Evolutionary conservation across 1,140 invertebrate species (phyloP).

Genomic region (Drosophila setifemur): DNA sequence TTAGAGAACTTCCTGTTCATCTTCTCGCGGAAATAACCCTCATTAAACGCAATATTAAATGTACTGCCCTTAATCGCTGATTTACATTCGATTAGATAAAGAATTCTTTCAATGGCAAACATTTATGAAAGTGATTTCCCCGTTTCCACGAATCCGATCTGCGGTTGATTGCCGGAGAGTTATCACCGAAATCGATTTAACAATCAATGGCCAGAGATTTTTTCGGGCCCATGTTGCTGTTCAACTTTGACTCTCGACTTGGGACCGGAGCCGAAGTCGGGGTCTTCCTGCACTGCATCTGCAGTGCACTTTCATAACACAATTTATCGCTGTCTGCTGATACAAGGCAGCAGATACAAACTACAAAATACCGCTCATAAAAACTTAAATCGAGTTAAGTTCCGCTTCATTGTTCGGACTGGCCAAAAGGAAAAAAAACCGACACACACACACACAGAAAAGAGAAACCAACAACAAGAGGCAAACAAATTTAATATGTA

Average conservation of each 20-base stretch:
- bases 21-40: neutral
- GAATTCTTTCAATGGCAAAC: constrained; percentile 2
- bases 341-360: constrained; percentile 54
- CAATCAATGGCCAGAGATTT: constrained; percentile 24
- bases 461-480: constrained; percentile 40
- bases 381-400: constrained; percentile 68
- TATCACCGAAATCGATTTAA: constrained; percentile 39
- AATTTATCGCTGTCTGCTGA: constrained; percentile 62
- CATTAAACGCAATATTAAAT: neutral
- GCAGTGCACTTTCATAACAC: constrained; percentile 63
- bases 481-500: constrained; percentile 69
- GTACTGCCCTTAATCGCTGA: neutral
- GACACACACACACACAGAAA: neutral
- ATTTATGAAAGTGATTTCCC: constrained; percentile 34
- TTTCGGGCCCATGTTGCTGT: constrained; percentile 31
- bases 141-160: constrained; percentile 10
- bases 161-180: constrained; percentile 22
- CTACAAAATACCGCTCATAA: constrained; percentile 63
- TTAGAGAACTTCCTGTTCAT: neutral
- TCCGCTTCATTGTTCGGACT: constrained; percentile 65
- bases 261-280: neutral
- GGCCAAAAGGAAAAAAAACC: constrained; percentile 25
- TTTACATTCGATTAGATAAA: constrained; percentile 20
- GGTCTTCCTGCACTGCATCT: constrained; percentile 38
- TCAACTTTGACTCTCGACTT: constrained; percentile 42